Evolutionary conservation across 2,888 invertebrate species (phyloP).

Genomic region (Calameuta idolon): DNA sequence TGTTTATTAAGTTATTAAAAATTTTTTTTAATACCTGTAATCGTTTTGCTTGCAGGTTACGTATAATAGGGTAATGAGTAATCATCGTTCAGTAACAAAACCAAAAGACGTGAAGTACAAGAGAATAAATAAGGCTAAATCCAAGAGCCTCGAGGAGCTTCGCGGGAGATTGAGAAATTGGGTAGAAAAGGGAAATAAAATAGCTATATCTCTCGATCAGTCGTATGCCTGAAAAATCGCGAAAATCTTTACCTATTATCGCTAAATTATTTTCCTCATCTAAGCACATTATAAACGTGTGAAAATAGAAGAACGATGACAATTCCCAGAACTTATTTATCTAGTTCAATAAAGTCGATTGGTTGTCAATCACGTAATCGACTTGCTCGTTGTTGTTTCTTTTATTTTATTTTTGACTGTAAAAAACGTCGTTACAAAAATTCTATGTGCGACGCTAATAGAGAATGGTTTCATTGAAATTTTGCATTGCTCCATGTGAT

Average conservation of each 20-base stretch:
- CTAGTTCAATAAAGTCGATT: too few species aligned
- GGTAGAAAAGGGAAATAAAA: slow-evolving; percentile 83
- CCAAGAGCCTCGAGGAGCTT: slow-evolving; percentile 87
- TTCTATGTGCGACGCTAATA: neutral
- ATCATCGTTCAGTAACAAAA: slow-evolving; percentile 89
- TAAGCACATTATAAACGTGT: neutral
- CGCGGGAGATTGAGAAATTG: slow-evolving; percentile 86
- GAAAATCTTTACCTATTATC: neutral
- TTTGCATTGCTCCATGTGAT: slow-evolving; percentile 46
- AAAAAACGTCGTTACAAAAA: neutral
- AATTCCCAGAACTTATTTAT: too few species aligned
- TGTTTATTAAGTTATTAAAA: too few species aligned
- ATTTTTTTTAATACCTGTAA: neutral
- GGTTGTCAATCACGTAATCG: neutral
- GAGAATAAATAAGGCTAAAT: slow-evolving; percentile 90
- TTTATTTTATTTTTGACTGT: neutral
- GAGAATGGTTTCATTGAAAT: slow-evolving; percentile 28
- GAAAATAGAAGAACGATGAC: neutral
- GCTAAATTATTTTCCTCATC: neutral
- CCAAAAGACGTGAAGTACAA: slow-evolving; percentile 93
- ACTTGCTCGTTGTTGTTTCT: neutral
- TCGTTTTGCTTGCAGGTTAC: slow-evolving; percentile 69
- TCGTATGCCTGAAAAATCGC: slow-evolving; percentile 62
- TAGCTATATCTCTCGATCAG: slow-evolving; percentile 77
- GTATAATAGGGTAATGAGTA: slow-evolving; percentile 90